Percentiles rank a stretch among this genome's conserved stretches.
phyloP scores from a whole-genome alignment of 1,140 invertebrate genomes.

The Heliconius eleuchia region DNA sequence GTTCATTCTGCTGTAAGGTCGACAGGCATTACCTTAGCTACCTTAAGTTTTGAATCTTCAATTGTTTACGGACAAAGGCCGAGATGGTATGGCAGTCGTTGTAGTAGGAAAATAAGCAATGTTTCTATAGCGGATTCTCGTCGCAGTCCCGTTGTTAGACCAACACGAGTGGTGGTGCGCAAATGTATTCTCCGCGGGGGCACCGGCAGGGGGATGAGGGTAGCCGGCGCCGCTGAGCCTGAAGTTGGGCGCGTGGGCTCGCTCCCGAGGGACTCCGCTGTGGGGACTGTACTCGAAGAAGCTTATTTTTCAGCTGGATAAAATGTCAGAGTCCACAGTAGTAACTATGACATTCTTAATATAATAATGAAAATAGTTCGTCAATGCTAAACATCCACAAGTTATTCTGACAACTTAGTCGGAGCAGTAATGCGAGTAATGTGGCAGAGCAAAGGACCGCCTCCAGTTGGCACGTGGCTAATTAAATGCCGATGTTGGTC shows the following conservation, averaged over 20 bases:
- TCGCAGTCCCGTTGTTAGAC: constrained; percentile 75
- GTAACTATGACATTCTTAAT: background rate
- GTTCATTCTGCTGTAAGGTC: constrained; percentile 45
- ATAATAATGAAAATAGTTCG: constrained; percentile 6
- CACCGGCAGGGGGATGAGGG: constrained; percentile 51
- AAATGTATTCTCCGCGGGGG: constrained; percentile 78
- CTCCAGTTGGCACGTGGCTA: constrained; percentile 71
- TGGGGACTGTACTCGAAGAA: constrained; percentile 64
- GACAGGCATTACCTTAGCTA: constrained; percentile 19
- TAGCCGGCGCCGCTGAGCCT: constrained; percentile 65
- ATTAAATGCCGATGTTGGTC: constrained; percentile 75
- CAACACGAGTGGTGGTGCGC: constrained; percentile 74
- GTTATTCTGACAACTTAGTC: constrained; percentile 63
- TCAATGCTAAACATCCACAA: constrained; percentile 50
- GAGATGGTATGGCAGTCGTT: constrained; percentile 15
- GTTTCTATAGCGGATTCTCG: constrained; percentile 68
- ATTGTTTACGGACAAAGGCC: constrained; percentile 38
- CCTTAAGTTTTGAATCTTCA: constrained; percentile 49
- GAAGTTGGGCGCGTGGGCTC: constrained; percentile 78
- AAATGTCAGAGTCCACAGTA: background rate
- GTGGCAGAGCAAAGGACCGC: constrained; percentile 56
- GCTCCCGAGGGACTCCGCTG: constrained; percentile 61
- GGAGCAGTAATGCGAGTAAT: constrained; percentile 66
- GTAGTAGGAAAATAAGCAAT: constrained; percentile 69
- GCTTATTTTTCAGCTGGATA: constrained; percentile 23